Conservation (phyloP, 2,888 invertebrate species). For the Chloromyia formosa region DNA sequence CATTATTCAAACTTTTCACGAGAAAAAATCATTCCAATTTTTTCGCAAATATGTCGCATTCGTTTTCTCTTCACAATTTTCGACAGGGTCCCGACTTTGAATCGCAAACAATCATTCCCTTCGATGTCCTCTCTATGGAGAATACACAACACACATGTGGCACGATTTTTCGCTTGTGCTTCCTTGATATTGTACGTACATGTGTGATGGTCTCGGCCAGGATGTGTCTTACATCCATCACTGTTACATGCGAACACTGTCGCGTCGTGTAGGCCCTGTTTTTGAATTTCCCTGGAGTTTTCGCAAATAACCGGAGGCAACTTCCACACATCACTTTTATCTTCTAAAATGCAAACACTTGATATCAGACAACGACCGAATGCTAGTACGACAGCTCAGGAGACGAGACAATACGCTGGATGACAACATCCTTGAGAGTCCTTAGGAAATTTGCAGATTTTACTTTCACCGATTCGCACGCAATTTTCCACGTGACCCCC, state of each 20-base stretch:
- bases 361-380: slow-evolving; percentile 23
- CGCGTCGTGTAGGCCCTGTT: slow-evolving; percentile 13
- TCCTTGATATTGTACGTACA: slow-evolving; percentile 5
- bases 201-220: too few species aligned
- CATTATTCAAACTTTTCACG: slow-evolving; percentile 35
- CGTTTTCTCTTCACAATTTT: background rate
- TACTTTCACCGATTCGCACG: slow-evolving; percentile 26
- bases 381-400: background rate
- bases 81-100: slow-evolving; percentile 21
- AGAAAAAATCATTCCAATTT: slow-evolving; percentile 34
- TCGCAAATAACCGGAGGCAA: slow-evolving; percentile 40
- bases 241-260: slow-evolving; percentile 20
- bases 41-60: slow-evolving; percentile 20
- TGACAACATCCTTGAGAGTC: slow-evolving; percentile 31
- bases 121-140: background rate
- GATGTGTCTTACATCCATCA: slow-evolving; percentile 37
- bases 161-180: background rate
- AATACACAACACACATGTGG: slow-evolving; percentile 19
- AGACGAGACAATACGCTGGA: slow-evolving; percentile 15
- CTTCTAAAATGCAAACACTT: slow-evolving; percentile 43
- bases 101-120: slow-evolving; percentile 35
- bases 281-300: slow-evolving; percentile 36
- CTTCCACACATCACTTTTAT: slow-evolving; percentile 34
- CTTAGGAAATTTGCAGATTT: slow-evolving; percentile 35
- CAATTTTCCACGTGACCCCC: slow-evolving; percentile 16